Percentiles rank a stretch among this genome's conserved stretches.
These are phyloP conservation scores for Ormia ochracea DNA, from an alignment of 2,888 invertebrate species.

Conservation along the genomic window DNA sequence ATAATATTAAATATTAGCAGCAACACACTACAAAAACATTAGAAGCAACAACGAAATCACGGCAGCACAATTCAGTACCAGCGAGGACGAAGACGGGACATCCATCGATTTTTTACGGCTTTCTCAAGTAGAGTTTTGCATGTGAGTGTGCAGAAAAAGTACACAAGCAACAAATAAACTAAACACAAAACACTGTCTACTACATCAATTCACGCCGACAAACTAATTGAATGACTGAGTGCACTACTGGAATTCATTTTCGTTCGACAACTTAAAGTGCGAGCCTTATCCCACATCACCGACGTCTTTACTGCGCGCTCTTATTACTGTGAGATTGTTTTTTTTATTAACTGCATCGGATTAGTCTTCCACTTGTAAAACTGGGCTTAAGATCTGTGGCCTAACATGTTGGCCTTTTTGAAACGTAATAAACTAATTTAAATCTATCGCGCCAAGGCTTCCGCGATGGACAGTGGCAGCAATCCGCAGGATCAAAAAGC, in stretches of 20 bases:
- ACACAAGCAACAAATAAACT: conserved; percentile 33
- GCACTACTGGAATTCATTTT: background rate
- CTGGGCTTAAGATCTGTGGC: conserved; percentile 31
- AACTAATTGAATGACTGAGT: conserved; percentile 12
- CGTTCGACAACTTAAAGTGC: background rate
- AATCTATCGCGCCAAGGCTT: conserved; percentile 28
- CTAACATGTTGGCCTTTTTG: conserved; percentile 55
- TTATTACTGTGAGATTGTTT: background rate
- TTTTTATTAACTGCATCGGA: background rate
- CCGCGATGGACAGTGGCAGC: conserved; percentile 56
- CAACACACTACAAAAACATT: conserved; percentile 1
- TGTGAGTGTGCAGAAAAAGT: conserved; percentile 34
- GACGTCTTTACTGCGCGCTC: background rate
- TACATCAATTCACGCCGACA: conserved; percentile 22
- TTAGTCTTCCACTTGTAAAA: conserved; percentile 3
- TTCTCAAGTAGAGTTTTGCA: conserved; percentile 55
- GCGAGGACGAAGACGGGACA: conserved; percentile 51
- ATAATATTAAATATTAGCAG: conserved; percentile 37
- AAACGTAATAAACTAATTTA: conserved; percentile 51
- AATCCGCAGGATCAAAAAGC: conserved; percentile 56
- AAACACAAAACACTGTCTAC: conserved; percentile 37
- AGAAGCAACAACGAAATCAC: background rate
- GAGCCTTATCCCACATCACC: background rate
- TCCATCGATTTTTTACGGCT: conserved; percentile 60
- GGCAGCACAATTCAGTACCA: conserved; percentile 31